A percentile compares a stretch with the other conserved stretches of the same genome.
These are phyloP conservation scores for Bryconaethiops microstoma DNA, from an alignment of 2,797 vertebrate genomes.

Conservation along the genomic window DNA sequence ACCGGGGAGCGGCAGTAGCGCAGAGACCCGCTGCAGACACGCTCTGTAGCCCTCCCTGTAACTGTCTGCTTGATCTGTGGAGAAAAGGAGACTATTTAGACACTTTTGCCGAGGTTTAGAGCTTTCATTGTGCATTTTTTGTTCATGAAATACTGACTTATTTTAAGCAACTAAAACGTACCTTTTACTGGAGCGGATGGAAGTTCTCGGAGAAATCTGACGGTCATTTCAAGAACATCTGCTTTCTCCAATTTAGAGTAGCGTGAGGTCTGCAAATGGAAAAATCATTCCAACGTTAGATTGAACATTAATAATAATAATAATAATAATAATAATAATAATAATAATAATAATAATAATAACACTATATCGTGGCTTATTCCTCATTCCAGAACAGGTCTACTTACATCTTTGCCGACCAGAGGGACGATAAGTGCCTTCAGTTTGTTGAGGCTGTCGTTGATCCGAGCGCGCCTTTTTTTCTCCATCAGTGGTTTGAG, in stretches of 20 bases:
- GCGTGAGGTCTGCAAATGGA: constrained; percentile 73
- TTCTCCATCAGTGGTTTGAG: constrained; percentile 84
- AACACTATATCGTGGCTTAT: background rate
- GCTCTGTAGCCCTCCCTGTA: constrained; percentile 84
- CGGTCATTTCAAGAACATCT: constrained; percentile 90
- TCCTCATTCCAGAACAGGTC: background rate
- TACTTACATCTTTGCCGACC: constrained; percentile 79
- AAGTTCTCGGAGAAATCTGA: constrained; percentile 84
- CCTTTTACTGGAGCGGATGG: constrained; percentile 69
- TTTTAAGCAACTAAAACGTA: constrained; percentile 47
- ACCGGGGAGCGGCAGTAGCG: constrained; percentile 73
- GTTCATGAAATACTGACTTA: no score
- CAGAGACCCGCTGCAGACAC: constrained; percentile 80
- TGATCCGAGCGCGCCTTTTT: constrained; percentile 85
- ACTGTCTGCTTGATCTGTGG: constrained; percentile 71
- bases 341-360: no score
- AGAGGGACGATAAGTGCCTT: constrained; percentile 86
- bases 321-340: no score
- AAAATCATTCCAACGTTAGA: background rate
- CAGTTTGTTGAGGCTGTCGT: constrained; percentile 84
- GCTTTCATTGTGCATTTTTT: no score
- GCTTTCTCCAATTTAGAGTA: constrained; percentile 90
- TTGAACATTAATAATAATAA: no score
- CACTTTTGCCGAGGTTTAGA: background rate
- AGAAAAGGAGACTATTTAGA: constrained; percentile 32